These are phyloP conservation scores for Latrodectus hesperus DNA, from an alignment of 2,888 invertebrate species.

Conservation along the genomic window DNA sequence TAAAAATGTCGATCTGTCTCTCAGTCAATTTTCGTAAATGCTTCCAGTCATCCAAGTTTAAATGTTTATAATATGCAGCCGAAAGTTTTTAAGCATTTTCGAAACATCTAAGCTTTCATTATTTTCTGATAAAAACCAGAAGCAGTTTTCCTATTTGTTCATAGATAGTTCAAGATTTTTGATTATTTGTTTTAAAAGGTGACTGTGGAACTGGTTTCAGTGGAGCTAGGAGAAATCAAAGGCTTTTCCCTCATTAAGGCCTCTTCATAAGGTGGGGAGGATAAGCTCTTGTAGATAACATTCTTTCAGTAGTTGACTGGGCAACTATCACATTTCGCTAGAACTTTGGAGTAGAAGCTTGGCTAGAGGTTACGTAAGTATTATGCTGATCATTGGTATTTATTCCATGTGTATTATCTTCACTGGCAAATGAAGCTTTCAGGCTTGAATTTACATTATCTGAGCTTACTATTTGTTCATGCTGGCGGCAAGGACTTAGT, in stretches of 20 bases:
- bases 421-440: conserved; percentile 42
- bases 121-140: too few relatives aligned
- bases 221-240: conserved; percentile 57
- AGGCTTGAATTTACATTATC: conserved; percentile 53
- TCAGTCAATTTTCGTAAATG: conserved; percentile 66
- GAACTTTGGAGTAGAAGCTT: conserved; percentile 62
- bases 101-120: too few relatives aligned
- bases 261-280: conserved; percentile 65
- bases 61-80: too few relatives aligned
- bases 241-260: conserved; percentile 57
- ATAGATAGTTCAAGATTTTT: too few relatives aligned
- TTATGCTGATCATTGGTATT: conserved; percentile 43
- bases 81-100: too few relatives aligned
- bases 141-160: too few relatives aligned
- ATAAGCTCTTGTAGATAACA: conserved; percentile 23
- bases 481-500: too few relatives aligned
- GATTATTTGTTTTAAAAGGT: conserved; percentile 15
- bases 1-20: too few relatives aligned
- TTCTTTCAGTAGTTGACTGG: conserved; percentile 8
- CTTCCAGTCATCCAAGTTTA: too few relatives aligned
- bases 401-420: conserved; percentile 29
- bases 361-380: conserved; percentile 61
- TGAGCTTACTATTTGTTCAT: too few relatives aligned
- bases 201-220: conserved; percentile 52
- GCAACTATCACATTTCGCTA: conserved; percentile 11